phyloP scores from a whole-genome alignment of 2,888 invertebrate genomes.

The Gisinianus flammeolus region DNA sequence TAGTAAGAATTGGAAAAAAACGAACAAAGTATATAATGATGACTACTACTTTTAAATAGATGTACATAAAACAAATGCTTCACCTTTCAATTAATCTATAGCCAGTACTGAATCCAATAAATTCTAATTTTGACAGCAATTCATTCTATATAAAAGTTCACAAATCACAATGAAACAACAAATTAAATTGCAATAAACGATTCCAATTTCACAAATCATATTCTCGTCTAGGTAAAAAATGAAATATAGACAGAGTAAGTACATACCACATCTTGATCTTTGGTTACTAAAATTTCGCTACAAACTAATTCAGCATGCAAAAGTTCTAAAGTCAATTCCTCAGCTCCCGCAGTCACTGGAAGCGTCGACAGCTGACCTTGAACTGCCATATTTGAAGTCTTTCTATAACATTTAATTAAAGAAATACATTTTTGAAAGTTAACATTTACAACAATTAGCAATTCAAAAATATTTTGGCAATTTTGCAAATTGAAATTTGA shows the following conservation, averaged over 20 bases:
- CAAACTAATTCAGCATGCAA: conserved; percentile 55
- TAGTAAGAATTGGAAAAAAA: background rate
- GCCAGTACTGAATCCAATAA: conserved; percentile 67
- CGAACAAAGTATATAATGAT: background rate
- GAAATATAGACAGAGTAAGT: background rate
- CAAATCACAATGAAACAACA: conserved; percentile 1
- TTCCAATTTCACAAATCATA: background rate
- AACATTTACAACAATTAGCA: too few relatives aligned
- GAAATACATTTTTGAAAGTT: too few relatives aligned
- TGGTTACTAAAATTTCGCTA: conserved; percentile 47
- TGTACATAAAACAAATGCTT: too few relatives aligned
- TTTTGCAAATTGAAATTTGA: too few relatives aligned
- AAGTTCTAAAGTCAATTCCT: conserved; percentile 54
- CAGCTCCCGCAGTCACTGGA: conserved; percentile 29
- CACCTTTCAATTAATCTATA: conserved; percentile 67
- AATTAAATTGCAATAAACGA: conserved; percentile 15
- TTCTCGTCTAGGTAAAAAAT: background rate
- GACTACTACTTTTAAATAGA: conserved; percentile 32
- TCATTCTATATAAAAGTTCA: conserved; percentile 60
- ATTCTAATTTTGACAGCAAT: conserved; percentile 64
- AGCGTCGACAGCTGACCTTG: conserved; percentile 15
- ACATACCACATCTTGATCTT: conserved; percentile 31
- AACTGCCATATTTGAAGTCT: too few relatives aligned
- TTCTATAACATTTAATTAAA: background rate
- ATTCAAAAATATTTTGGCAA: too few relatives aligned